These are phyloP conservation scores for Pseudomyrmex concolor DNA, from an alignment of 1,140 invertebrate genomes.

Conservation along the genomic window DNA sequence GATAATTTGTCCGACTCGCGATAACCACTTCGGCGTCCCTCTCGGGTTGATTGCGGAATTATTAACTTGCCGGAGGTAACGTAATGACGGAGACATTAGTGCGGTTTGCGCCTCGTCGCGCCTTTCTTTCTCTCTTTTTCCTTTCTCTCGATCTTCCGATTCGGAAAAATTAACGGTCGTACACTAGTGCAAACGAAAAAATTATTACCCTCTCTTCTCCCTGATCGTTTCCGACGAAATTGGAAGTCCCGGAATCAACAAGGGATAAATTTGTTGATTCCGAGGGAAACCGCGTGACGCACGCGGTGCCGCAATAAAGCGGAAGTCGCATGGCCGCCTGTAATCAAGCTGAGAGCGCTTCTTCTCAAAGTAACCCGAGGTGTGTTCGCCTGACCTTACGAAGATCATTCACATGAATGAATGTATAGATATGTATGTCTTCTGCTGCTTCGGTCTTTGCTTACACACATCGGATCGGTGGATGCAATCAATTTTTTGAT, in stretches of 20 bases:
- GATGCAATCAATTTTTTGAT: conserved; percentile 55
- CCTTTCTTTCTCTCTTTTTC: conserved; percentile 7
- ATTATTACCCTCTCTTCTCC: background rate
- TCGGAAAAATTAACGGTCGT: conserved; percentile 42
- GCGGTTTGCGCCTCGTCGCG: conserved; percentile 32
- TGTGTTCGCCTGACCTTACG: background rate
- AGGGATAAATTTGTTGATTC: conserved; percentile 25
- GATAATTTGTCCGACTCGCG: conserved; percentile 51
- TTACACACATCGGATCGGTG: background rate
- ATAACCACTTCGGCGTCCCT: conserved; percentile 31
- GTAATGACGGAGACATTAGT: conserved; percentile 63
- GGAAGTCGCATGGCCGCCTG: background rate
- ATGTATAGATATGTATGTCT: conserved; percentile 15
- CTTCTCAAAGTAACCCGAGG: background rate
- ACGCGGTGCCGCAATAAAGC: background rate
- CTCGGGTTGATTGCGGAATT: conserved; percentile 49
- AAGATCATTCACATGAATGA: conserved; percentile 15
- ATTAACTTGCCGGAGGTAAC: conserved; percentile 61
- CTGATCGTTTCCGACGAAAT: conserved; percentile 19
- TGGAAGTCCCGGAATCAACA: conserved; percentile 7
- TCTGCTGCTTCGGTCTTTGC: conserved; percentile 28
- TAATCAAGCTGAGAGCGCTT: conserved; percentile 26
- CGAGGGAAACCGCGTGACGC: background rate
- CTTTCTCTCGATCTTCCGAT: conserved; percentile 34
- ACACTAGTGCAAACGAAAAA: background rate